Evolutionary conservation across 2,113 vertebrate genomes (phyloP).

Genomic region (Phylloscopus trochiloides): DNA sequence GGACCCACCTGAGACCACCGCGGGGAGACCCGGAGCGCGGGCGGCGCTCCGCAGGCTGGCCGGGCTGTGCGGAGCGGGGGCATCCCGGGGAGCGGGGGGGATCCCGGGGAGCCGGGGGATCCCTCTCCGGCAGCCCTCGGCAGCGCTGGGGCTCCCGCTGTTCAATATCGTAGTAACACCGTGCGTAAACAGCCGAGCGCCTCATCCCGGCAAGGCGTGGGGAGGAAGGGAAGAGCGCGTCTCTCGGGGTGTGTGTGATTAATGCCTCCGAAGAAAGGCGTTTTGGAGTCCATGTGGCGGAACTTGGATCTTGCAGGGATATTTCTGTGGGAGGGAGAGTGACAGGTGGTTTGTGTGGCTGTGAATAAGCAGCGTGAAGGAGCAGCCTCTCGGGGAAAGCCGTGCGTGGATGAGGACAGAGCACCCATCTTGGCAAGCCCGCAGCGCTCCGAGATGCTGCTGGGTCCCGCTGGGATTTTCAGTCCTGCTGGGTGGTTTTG

Average conservation of each 20-base stretch:
- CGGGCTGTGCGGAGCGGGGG: not conserved
- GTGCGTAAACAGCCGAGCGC: not conserved
- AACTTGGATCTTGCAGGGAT: conserved; percentile 4
- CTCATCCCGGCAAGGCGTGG: not conserved
- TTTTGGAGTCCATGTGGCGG: not conserved
- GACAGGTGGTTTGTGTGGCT: conserved; percentile 43
- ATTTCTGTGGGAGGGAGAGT: conserved; percentile 13
- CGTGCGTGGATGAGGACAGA: not conserved
- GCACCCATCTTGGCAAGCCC: not conserved
- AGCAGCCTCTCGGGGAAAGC: not conserved
- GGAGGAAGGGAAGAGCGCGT: not conserved
- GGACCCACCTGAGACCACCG: not conserved
- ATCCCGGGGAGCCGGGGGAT: not conserved
- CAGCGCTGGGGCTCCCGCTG: not conserved
- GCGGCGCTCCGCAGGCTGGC: accelerated
- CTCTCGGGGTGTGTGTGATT: not conserved
- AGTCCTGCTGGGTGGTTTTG: accelerated
- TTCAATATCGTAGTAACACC: not conserved
- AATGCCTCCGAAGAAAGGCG: not conserved
- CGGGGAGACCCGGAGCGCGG: accelerated
- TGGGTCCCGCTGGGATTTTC: accelerated
- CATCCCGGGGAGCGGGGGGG: not conserved
- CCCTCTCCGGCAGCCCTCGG: not conserved
- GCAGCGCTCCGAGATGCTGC: accelerated
- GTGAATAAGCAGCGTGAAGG: not conserved